A percentile compares a stretch with the other conserved stretches of the same genome.
Evolutionary conservation across 2,113 vertebrate species (phyloP).

Genomic region (Plecotus auritus): DNA sequence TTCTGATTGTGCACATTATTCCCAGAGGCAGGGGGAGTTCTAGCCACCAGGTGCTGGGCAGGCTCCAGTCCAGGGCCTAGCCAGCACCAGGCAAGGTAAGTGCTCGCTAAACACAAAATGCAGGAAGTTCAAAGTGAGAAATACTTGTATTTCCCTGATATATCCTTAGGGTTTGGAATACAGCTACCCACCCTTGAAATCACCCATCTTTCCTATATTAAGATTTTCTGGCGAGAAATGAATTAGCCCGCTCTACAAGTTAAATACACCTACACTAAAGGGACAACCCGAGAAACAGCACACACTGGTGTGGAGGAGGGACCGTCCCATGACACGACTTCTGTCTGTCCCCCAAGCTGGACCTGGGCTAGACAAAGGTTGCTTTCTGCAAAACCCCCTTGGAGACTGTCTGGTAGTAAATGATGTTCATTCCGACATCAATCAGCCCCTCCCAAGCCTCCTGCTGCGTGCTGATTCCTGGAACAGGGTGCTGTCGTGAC

Average conservation of each 20-base stretch:
- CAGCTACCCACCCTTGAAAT: neutral
- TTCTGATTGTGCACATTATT: accelerated
- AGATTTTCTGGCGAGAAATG: neutral
- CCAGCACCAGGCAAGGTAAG: neutral
- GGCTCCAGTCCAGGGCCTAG: neutral
- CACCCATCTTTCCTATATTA: neutral
- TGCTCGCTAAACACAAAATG: neutral
- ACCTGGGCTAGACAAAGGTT: neutral
- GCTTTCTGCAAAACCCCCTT: neutral
- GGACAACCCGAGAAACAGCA: neutral
- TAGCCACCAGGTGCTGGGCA: accelerated
- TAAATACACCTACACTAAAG: neutral
- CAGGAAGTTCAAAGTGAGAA: neutral
- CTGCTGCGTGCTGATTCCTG: neutral
- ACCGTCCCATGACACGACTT: neutral
- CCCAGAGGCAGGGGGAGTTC: neutral
- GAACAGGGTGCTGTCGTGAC: neutral
- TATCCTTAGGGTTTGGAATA: accelerated
- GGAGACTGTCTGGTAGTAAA: too few species aligned
- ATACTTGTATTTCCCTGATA: accelerated
- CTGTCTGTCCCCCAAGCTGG: neutral
- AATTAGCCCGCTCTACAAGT: neutral
- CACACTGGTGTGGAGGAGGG: neutral
- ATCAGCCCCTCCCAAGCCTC: neutral
- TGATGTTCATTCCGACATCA: neutral